These are phyloP conservation scores for Dryobates pubescens DNA, from an alignment of 2,797 vertebrate species.

Conservation along the genomic window DNA sequence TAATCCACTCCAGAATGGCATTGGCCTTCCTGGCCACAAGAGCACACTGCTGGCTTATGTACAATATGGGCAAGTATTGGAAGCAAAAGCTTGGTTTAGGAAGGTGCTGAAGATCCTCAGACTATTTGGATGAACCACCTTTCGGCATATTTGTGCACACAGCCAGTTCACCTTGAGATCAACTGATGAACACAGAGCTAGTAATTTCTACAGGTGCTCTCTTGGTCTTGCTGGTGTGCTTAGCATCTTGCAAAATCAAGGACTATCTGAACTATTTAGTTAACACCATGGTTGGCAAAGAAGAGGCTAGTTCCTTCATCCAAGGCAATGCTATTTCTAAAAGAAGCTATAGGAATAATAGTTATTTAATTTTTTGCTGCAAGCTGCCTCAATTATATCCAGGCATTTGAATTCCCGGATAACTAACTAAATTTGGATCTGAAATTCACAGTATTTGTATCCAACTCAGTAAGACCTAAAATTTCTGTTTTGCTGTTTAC, in stretches of 20 bases:
- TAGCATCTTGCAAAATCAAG: neutral
- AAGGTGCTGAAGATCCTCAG: neutral
- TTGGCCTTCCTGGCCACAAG: no score
- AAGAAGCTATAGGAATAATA: neutral
- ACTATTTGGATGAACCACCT: neutral
- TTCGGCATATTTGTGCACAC: neutral
- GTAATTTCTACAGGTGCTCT: neutral
- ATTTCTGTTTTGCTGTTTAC: neutral
- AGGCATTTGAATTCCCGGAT: neutral
- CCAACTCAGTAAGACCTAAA: neutral
- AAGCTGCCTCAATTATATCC: neutral
- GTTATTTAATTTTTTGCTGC: neutral
- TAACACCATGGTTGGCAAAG: neutral
- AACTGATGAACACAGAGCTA: neutral
- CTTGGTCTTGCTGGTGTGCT: neutral
- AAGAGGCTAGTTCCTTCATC: neutral
- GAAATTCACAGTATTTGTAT: neutral
- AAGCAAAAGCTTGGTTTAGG: neutral
- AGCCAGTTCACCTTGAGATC: neutral
- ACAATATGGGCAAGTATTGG: neutral
- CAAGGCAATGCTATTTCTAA: neutral
- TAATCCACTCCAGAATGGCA: no score
- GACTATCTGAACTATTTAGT: neutral
- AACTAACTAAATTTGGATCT: neutral
- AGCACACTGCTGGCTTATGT: no score